Percentiles rank a stretch among this genome's conserved stretches.
Evolutionary conservation across 2,888 invertebrate genomes (phyloP).

Genomic region (Philaethria dido): DNA sequence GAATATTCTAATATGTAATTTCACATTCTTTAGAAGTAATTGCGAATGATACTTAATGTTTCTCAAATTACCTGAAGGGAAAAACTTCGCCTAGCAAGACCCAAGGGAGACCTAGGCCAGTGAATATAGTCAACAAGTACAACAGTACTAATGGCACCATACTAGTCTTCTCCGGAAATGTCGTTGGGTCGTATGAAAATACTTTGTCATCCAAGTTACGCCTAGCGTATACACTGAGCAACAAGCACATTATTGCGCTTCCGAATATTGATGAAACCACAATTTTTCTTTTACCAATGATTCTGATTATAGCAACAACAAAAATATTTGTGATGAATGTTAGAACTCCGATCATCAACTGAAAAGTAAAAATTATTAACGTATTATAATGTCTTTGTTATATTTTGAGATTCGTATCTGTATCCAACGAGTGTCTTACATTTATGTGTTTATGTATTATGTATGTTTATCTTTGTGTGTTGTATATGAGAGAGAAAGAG

Average conservation of each 20-base stretch:
- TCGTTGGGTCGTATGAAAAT: conserved; percentile 71
- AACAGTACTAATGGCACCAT: conserved; percentile 69
- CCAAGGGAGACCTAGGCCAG: conserved; percentile 79
- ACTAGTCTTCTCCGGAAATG: conserved; percentile 68
- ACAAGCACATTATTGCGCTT: conserved; percentile 65
- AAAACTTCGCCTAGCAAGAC: conserved; percentile 83
- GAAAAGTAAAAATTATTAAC: conserved; percentile 49
- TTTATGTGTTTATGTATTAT: no score
- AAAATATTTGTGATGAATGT: conserved; percentile 70
- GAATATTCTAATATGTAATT: no score
- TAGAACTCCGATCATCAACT: conserved; percentile 77
- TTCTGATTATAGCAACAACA: conserved; percentile 68
- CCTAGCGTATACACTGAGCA: conserved; percentile 74
- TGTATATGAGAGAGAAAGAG: no score
- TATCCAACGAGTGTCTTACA: no score
- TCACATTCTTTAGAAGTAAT: no score
- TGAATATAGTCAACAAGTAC: conserved; percentile 66
- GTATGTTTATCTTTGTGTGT: no score
- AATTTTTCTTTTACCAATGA: conserved; percentile 77
- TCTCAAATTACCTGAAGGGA: conserved; percentile 74
- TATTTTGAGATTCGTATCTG: no score
- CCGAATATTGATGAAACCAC: conserved; percentile 71
- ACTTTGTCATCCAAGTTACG: conserved; percentile 60
- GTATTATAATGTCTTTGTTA: no score
- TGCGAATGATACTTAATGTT: background rate